A percentile compares a stretch with the other conserved stretches of the same genome.
Evolutionary conservation across 2,888 invertebrate species (phyloP).

Genomic region (Achlya flavicornis): DNA sequence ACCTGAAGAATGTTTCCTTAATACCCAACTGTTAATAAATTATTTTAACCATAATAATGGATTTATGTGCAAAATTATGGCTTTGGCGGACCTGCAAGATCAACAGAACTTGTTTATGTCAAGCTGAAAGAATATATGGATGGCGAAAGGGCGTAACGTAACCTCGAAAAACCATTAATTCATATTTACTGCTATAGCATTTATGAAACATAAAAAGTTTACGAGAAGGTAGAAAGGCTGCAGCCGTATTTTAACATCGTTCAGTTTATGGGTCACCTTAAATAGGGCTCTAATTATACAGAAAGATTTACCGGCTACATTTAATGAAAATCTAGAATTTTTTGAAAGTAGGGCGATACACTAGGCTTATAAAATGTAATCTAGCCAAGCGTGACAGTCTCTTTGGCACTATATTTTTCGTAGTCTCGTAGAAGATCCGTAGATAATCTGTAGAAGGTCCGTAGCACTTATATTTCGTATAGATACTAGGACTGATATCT

Average conservation of each 20-base stretch:
- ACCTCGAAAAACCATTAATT: constrained; percentile 75
- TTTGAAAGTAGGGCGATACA: not conserved
- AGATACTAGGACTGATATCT: not conserved
- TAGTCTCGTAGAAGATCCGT: not conserved
- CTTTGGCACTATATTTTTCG: not conserved
- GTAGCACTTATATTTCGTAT: not conserved
- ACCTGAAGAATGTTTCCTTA: constrained; percentile 6
- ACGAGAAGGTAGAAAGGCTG: constrained; percentile 72
- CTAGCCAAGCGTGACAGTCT: not conserved
- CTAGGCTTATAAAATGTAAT: not conserved
- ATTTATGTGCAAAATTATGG: constrained; percentile 49
- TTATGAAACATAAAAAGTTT: constrained; percentile 81
- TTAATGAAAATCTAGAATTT: constrained; percentile 47
- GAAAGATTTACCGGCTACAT: constrained; percentile 53
- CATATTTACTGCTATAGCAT: constrained; percentile 76
- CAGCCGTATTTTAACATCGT: constrained; percentile 61
- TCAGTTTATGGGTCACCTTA: constrained; percentile 73
- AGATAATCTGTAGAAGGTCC: not conserved
- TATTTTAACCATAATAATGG: constrained; percentile 44
- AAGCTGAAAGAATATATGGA: constrained; percentile 55
- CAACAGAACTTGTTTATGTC: constrained; percentile 57
- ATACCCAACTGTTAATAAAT: constrained; percentile 39
- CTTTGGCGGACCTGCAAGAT: constrained; percentile 49
- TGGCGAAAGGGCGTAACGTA: constrained; percentile 58
- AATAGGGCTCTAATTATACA: constrained; percentile 69